phyloP scores from a whole-genome alignment of 2,797 vertebrate genomes.

The Lagodon rhomboides region DNA sequence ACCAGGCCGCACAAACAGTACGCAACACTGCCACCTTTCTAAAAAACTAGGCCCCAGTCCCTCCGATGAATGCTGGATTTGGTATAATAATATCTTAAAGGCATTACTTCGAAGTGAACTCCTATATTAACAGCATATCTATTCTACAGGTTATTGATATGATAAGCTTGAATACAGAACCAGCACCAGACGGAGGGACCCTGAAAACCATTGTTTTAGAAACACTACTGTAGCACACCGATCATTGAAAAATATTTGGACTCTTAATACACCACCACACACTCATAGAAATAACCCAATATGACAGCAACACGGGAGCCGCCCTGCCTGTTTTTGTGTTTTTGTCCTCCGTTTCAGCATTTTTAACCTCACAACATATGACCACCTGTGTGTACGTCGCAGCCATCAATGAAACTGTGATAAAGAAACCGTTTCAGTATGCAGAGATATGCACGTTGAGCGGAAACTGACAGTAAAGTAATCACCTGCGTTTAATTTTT shows the following conservation, averaged over 20 bases:
- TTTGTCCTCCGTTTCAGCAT: conserved; percentile 17
- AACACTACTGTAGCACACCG: conserved; percentile 69
- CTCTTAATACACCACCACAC: conserved; percentile 69
- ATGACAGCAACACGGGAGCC: conserved; percentile 53
- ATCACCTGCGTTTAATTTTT: conserved; percentile 49
- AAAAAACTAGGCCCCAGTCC: conserved; percentile 51
- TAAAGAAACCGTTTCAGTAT: conserved; percentile 34
- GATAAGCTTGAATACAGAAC: conserved; percentile 64
- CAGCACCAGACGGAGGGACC: conserved; percentile 70
- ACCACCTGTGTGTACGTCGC: conserved; percentile 19
- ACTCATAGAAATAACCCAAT: conserved; percentile 61
- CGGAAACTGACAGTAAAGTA: conserved; percentile 36
- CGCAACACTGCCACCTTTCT: conserved; percentile 39
- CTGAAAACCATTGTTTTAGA: conserved; percentile 59
- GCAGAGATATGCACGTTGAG: conserved; percentile 47
- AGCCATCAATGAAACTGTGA: conserved; percentile 36
- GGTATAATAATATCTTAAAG: conserved; percentile 69
- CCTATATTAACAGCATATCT: conserved; percentile 69
- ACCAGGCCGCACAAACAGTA: conserved; percentile 49
- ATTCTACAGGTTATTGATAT: conserved; percentile 70
- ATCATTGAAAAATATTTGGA: conserved; percentile 73
- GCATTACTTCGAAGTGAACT: conserved; percentile 68
- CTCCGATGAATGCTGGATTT: conserved; percentile 73
- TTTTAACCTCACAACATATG: conserved; percentile 34
- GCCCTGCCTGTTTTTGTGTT: conserved; percentile 15